A percentile compares a stretch with the other conserved stretches of the same genome.
Evolutionary conservation across 1,140 invertebrate species (phyloP).

Genomic region (Protaetia brevitarsis): DNA sequence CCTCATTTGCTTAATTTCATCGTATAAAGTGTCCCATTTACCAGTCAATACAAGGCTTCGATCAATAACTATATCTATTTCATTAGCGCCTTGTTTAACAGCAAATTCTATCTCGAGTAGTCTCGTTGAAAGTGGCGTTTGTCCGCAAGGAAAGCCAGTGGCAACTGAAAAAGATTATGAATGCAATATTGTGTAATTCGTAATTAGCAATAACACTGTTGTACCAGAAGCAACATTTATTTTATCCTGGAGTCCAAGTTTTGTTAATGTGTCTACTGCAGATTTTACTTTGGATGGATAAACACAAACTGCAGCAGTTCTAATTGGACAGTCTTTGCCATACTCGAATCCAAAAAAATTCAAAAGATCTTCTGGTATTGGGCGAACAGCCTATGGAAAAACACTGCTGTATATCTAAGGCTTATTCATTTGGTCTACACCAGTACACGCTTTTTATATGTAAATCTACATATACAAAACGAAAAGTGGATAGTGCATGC

Average conservation of each 20-base stretch:
- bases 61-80: conserved; percentile 97
- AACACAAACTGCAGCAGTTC: conserved; percentile 89
- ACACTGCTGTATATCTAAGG: neutral
- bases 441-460: neutral
- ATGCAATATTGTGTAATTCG: neutral
- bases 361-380: conserved; percentile 48
- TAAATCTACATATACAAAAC: too few species aligned
- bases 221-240: conserved; percentile 78
- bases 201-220: neutral
- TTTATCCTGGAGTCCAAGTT: conserved; percentile 53
- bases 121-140: conserved; percentile 77
- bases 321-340: conserved; percentile 40
- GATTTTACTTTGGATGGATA: conserved; percentile 82
- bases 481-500: too few species aligned
- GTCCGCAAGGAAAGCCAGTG: conserved; percentile 84
- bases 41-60: conserved; percentile 76
- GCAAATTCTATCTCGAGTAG: conserved; percentile 82
- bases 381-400: conserved; percentile 55
- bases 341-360: conserved; percentile 42
- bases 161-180: conserved; percentile 74
- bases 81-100: conserved; percentile 78
- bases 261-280: conserved; percentile 62
- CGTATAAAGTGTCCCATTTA: conserved; percentile 81
- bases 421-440: neutral
- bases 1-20: conserved; percentile 75